Evolutionary conservation across 2,113 vertebrate species (phyloP), one percentile per base, ranked within the genome.

Genomic region (Aldabrachelys gigantea): DNA sequence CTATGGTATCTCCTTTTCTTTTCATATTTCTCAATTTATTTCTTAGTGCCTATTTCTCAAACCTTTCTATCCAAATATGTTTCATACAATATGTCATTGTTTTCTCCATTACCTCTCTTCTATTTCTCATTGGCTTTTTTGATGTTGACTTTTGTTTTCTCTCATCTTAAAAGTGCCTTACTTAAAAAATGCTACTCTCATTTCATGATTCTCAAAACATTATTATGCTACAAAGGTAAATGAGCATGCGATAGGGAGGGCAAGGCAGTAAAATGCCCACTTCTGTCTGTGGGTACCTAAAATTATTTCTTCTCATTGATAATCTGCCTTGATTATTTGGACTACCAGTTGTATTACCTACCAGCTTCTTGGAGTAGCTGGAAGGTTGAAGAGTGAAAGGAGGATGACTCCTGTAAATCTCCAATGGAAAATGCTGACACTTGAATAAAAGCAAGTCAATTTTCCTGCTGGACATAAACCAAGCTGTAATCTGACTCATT

Each of bases 81-180:
- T 96, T 95, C 59, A 59, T 75, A 75, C 1, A 69, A 14, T n/a
- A 4, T 1, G 0, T 19, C 13, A 50, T 31, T 89, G 4, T 79
- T 88, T 91, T 83, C 1, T 41, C n/a, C 29, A 85, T 10, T 86
- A 10, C 6, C 72, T 27, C 25, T 35, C 8, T 76, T 89, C 83
- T 89, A 57, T 87, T 82, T 90, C 21, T 94, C 22, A 62, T 91
- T 92, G 57, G 53, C 5, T 78, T 57, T 80, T 89, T 80, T 62
- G 2, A 49, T 49, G 4, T 24, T 2, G n/a, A 1, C 5, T 92
- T 94, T 95, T 31, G 5, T 88, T 89, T 49, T 54, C 13, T 21
- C 38, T 25, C 2, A 53, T 92, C 76, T 97, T 81, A 87, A 95
- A 97, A 96, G 91, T 89, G 13, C 21, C 38, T 90, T 92, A 0